phyloP scores from a whole-genome alignment of 2,113 vertebrate species.

The Onychostruthus taczanowskii region DNA sequence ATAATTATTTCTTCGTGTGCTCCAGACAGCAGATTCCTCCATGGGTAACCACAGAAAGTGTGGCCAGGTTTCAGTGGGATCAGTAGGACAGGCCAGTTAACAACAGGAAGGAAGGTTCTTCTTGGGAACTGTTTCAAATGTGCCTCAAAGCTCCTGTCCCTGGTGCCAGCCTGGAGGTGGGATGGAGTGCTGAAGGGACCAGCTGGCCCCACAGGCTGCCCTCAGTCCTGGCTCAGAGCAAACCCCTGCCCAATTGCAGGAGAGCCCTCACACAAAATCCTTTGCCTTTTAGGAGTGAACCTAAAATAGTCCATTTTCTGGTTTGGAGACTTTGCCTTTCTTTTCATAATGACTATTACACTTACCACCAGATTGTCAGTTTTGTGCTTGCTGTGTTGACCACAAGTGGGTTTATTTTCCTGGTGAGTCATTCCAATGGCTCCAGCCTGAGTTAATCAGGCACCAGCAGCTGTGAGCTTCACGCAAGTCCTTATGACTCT shows the following conservation, averaged over 20 bases:
- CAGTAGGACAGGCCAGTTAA: neutral
- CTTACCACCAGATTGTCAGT: neutral
- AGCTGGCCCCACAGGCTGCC: neutral
- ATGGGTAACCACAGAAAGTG: neutral
- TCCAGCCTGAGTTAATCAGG: neutral
- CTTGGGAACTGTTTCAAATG: neutral
- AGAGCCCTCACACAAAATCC: neutral
- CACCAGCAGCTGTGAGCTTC: neutral
- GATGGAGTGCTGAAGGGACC: neutral
- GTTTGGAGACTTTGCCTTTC: neutral
- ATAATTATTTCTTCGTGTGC: neutral
- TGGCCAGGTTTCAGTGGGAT: neutral
- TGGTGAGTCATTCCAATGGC: neutral
- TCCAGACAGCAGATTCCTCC: neutral
- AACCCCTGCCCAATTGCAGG: neutral
- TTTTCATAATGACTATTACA: neutral
- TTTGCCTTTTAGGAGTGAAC: neutral
- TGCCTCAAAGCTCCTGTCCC: neutral
- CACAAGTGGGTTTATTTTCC: neutral
- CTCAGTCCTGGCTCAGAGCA: neutral
- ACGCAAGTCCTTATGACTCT: neutral
- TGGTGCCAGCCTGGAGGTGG: accelerated
- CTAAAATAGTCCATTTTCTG: neutral
- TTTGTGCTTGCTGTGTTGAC: neutral
- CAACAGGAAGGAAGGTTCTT: neutral